phyloP scores from a whole-genome alignment of 1,140 invertebrate genomes.

The Habropoda laboriosa region DNA sequence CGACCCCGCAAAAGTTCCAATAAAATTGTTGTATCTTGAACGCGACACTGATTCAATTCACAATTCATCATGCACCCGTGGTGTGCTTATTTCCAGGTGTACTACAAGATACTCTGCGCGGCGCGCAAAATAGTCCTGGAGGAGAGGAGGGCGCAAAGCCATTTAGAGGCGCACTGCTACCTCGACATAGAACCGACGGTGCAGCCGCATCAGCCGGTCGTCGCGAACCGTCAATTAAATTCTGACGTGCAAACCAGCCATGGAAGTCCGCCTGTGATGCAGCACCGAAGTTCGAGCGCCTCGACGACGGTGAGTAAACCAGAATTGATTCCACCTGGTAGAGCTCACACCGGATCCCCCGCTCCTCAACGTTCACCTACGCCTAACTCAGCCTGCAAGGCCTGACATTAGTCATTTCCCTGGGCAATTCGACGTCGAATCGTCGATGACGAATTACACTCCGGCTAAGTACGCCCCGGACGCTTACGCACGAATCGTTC shows the following conservation, averaged over 20 bases:
- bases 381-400: neutral
- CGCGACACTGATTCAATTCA: too few species aligned
- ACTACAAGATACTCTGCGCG: conserved; percentile 94
- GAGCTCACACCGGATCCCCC: too few species aligned
- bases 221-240: conserved; percentile 70
- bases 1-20: too few species aligned
- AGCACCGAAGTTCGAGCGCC: conserved; percentile 80
- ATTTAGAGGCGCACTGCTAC: conserved; percentile 89
- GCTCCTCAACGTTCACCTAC: neutral
- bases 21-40: too few species aligned
- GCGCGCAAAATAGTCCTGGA: conserved; percentile 92
- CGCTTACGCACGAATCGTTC: neutral
- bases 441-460: neutral
- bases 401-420: neutral
- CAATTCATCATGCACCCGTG: too few species aligned
- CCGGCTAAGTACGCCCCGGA: neutral
- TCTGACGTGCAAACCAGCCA: conserved; percentile 72
- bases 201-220: conserved; percentile 30
- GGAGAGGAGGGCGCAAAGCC: conserved; percentile 92
- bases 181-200: conserved; percentile 82
- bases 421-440: too few species aligned
- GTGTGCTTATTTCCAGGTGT: conserved; percentile 86
- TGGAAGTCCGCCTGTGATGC: conserved; percentile 73
- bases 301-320: conserved; percentile 77
- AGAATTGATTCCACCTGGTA: neutral